These are phyloP conservation scores for Acestrorhynchus altus DNA, from an alignment of 2,797 vertebrate species.

Conservation along the genomic window DNA sequence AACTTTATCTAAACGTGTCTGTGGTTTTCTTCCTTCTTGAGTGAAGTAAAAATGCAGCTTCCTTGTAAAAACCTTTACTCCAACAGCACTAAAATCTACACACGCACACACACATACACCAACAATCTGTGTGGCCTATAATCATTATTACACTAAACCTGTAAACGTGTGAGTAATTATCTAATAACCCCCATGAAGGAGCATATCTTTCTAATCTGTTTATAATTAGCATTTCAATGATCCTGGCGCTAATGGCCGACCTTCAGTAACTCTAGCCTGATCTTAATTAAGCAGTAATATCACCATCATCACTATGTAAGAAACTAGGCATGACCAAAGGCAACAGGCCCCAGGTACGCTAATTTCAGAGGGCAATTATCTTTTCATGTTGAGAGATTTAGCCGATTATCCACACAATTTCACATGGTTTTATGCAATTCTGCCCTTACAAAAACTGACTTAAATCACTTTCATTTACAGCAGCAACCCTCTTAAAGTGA, in stretches of 20 bases:
- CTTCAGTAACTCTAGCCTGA: constrained; percentile 99
- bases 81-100: background rate
- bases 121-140: constrained; percentile 83
- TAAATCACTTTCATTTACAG: constrained; percentile 86
- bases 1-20: background rate
- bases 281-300: constrained; percentile 99
- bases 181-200: constrained; percentile 95
- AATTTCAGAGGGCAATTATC: constrained; percentile 99
- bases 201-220: constrained; percentile 99
- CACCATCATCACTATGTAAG: constrained; percentile 92
- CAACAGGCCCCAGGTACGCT: constrained; percentile 98
- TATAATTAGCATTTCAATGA: constrained; percentile 99
- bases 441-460: constrained; percentile 86
- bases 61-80: background rate
- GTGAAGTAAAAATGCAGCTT: background rate
- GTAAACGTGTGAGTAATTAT: constrained; percentile 91
- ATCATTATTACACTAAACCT: constrained; percentile 94
- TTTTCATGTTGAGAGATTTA: constrained; percentile 99
- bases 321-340: constrained; percentile 99
- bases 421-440: constrained; percentile 94
- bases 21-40: background rate
- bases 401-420: constrained; percentile 99
- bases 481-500: constrained; percentile 60
- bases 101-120: constrained; percentile 69
- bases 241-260: constrained; percentile 97